Evolutionary conservation across 1,140 invertebrate genomes (phyloP).

Genomic region (Bombus impatiens): DNA sequence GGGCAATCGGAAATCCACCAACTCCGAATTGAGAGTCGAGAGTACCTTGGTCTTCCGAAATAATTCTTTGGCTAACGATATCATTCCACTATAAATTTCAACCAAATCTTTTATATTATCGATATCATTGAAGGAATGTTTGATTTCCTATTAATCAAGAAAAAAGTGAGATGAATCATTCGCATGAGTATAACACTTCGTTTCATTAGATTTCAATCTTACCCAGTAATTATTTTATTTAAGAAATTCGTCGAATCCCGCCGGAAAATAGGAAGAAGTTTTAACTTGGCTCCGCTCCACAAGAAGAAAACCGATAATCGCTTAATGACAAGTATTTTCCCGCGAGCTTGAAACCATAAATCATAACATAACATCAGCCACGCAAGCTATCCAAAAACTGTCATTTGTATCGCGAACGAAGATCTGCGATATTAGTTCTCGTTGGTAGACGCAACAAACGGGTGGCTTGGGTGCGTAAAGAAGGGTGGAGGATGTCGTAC

Average conservation of each 20-base stretch:
- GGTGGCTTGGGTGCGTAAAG: neutral
- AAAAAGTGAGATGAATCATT: neutral
- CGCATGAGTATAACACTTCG: too few relatives aligned
- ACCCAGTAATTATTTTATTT: neutral
- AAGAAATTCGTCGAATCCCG: neutral
- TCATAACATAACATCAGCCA: constrained; percentile 15
- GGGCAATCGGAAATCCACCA: constrained; percentile 2
- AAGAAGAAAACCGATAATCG: neutral
- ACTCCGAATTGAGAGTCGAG: neutral
- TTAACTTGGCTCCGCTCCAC: neutral
- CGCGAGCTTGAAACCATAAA: neutral
- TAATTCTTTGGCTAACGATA: neutral
- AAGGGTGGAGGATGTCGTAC: constrained; percentile 4
- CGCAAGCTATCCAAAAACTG: constrained; percentile 20
- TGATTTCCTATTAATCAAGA: neutral
- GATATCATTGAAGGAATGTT: neutral
- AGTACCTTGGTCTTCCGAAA: neutral
- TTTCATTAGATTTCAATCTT: neutral
- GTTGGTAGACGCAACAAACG: constrained; percentile 61
- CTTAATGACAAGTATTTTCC: neutral
- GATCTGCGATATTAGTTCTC: constrained; percentile 61
- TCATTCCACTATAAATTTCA: neutral
- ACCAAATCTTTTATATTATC: neutral
- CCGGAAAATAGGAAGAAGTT: neutral
- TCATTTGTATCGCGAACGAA: constrained; percentile 49